Evolutionary conservation across 2,113 vertebrate genomes (phyloP).

Genomic region (Dromaius novaehollandiae): DNA sequence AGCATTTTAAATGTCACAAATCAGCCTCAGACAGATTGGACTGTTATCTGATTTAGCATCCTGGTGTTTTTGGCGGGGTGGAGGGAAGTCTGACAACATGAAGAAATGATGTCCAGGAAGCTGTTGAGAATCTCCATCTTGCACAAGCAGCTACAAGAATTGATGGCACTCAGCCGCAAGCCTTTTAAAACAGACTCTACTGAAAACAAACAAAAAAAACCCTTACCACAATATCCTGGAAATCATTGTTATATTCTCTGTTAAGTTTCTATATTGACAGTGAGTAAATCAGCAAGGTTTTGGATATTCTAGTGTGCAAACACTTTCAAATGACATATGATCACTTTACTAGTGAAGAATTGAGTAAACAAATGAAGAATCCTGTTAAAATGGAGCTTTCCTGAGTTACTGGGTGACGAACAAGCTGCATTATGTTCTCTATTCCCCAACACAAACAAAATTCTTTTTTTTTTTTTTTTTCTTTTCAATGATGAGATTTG

Average conservation of each 20-base stretch:
- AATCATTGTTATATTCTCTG: background rate
- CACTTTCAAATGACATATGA: background rate
- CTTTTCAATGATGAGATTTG: background rate
- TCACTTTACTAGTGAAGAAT: background rate
- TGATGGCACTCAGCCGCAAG: background rate
- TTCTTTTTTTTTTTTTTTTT: background rate
- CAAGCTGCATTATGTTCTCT: background rate
- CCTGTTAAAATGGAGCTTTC: background rate
- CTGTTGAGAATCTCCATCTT: background rate
- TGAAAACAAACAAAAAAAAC: background rate
- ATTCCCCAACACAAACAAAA: background rate
- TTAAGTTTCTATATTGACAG: background rate
- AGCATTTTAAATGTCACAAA: slow-evolving; percentile 50
- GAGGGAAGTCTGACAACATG: background rate
- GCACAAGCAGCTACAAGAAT: background rate
- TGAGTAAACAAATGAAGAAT: background rate
- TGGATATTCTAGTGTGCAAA: background rate
- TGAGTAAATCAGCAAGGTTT: background rate
- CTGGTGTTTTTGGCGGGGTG: background rate
- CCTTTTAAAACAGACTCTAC: background rate
- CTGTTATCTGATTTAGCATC: background rate
- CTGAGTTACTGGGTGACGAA: background rate
- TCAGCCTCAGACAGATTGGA: background rate
- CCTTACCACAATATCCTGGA: background rate
- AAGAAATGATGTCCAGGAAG: background rate